Conservation (phyloP, 2,888 invertebrate genomes). For the Trichacis sp. region DNA sequence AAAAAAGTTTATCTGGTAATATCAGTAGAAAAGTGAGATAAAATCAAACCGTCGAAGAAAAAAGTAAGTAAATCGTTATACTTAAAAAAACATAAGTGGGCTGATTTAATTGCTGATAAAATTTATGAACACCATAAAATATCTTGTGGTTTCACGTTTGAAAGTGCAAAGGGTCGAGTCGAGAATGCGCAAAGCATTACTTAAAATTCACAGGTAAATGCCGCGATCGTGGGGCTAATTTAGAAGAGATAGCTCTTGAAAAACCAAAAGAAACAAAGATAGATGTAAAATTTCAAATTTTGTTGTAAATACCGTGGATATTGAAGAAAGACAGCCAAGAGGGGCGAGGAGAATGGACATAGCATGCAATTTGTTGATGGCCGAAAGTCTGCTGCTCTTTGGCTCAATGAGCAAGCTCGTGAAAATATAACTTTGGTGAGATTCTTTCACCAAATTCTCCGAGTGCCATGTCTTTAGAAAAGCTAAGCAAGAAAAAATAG, state of each 20-base stretch:
- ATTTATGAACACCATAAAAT: slow-evolving; percentile 22
- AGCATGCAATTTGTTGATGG: no score
- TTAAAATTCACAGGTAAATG: slow-evolving; percentile 9
- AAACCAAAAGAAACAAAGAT: slow-evolving; percentile 10
- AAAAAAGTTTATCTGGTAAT: not conserved
- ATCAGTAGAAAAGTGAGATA: not conserved
- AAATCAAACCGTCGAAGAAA: not conserved
- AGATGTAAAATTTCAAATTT: no score
- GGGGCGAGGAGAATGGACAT: slow-evolving; percentile 8
- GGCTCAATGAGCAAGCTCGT: no score
- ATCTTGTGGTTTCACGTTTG: slow-evolving; percentile 16
- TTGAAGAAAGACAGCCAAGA: slow-evolving; percentile 6
- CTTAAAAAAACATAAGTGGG: slow-evolving; percentile 13
- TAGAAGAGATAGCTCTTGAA: not conserved
- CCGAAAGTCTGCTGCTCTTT: slow-evolving; percentile 10
- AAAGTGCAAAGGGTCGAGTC: slow-evolving; percentile 7
- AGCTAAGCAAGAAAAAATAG: slow-evolving; percentile 27
- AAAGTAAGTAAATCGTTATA: not conserved
- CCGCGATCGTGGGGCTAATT: slow-evolving; percentile 7
- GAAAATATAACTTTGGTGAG: slow-evolving; percentile 20
- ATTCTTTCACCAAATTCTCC: slow-evolving; percentile 14
- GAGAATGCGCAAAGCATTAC: slow-evolving; percentile 15
- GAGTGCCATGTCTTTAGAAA: slow-evolving; percentile 21
- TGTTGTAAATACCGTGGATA: not conserved
- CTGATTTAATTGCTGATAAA: slow-evolving; percentile 6